Percentiles rank a stretch among this genome's conserved stretches.
Conservation (phyloP, 2,113 vertebrate species). For the Mobula hypostoma region DNA sequence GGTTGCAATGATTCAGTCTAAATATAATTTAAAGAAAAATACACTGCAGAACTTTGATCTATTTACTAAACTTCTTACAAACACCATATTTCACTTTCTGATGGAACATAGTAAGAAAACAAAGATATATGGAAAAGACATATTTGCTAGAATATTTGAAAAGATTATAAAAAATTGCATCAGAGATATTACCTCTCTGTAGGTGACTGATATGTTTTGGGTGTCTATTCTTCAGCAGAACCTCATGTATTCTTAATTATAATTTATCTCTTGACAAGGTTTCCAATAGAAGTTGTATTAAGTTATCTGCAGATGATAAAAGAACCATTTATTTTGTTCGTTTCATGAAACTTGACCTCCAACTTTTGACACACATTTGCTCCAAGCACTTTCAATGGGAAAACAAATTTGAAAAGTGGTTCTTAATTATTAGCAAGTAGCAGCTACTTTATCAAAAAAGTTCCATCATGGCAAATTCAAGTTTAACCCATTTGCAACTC, state of each 20-base stretch:
- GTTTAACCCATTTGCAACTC: no score
- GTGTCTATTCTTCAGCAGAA: neutral
- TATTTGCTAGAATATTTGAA: neutral
- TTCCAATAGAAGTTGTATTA: neutral
- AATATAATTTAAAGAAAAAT: neutral
- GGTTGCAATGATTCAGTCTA: no score
- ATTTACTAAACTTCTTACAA: neutral
- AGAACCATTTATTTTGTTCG: neutral
- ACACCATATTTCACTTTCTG: neutral
- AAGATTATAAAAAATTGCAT: neutral
- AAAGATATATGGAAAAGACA: neutral
- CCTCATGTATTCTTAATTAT: neutral
- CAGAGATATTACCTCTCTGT: neutral
- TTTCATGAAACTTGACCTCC: no score
- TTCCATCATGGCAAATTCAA: no score
- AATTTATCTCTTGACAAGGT: neutral
- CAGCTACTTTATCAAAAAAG: no score
- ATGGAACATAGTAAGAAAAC: neutral
- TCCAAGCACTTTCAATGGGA: no score
- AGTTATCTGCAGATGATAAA: neutral
- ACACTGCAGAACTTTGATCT: neutral
- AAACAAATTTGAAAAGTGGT: no score
- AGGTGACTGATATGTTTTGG: neutral
- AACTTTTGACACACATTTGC: no score
- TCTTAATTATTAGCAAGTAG: no score